Percentiles rank a stretch among this genome's conserved stretches.
phyloP scores from a whole-genome alignment of 2,888 invertebrate species.

The Meiosimyza decipiens region DNA sequence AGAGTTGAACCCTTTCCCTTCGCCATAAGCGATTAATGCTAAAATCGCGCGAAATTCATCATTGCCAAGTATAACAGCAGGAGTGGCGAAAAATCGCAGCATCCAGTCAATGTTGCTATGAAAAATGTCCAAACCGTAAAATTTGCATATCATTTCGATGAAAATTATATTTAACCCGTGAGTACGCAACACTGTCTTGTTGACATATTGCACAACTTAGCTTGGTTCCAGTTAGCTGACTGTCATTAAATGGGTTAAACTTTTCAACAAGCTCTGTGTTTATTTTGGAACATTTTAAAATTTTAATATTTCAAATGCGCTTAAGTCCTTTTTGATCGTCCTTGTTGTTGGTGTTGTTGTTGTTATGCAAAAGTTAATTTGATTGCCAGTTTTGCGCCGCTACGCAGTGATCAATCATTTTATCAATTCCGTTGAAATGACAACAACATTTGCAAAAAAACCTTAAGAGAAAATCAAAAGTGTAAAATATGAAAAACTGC shows the following conservation, averaged over 20 bases:
- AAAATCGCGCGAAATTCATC: slow-evolving; percentile 24
- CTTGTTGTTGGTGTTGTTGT: too few species aligned
- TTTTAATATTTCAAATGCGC: slow-evolving; percentile 10
- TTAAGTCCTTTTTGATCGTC: not conserved
- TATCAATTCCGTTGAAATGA: slow-evolving; percentile 26
- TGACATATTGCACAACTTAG: too few species aligned
- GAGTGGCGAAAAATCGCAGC: not conserved
- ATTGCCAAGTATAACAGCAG: not conserved
- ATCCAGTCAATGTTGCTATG: not conserved
- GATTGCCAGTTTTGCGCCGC: slow-evolving; percentile 16
- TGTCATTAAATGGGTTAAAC: too few species aligned
- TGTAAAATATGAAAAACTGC: too few species aligned
- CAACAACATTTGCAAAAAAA: slow-evolving; percentile 25
- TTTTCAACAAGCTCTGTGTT: too few species aligned
- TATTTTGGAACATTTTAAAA: not conserved
- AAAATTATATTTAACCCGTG: slow-evolving; percentile 11
- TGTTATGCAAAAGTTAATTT: slow-evolving; percentile 13
- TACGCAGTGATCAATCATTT: slow-evolving; percentile 31
- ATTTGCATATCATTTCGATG: slow-evolving; percentile 23
- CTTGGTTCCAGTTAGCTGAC: too few species aligned
- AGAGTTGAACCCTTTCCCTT: not conserved
- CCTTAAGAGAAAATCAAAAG: not conserved
- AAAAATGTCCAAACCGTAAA: slow-evolving; percentile 6
- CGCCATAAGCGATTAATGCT: slow-evolving; percentile 16
- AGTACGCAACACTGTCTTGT: too few species aligned